A percentile compares a stretch with the other conserved stretches of the same genome.
These are phyloP conservation scores for Fistularia commersonii DNA, from an alignment of 2,797 vertebrate species.

Conservation along the genomic window DNA sequence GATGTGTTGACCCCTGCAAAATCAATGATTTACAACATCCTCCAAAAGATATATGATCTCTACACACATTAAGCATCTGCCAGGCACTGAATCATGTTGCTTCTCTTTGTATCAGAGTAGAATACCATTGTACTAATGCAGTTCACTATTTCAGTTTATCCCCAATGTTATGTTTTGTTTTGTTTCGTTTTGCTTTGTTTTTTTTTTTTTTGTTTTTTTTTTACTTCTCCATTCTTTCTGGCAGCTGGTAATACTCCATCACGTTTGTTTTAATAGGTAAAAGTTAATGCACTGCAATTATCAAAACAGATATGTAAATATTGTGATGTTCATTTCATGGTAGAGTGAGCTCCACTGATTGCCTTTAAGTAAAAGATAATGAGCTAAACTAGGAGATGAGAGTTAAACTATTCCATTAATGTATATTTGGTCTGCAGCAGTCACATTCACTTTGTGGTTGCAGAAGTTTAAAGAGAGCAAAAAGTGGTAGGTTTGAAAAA, in stretches of 20 bases:
- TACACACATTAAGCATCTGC: constrained; percentile 9
- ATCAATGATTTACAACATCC: constrained; percentile 26
- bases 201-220: constrained; percentile 24
- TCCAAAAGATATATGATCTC: constrained; percentile 16
- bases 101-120: constrained; percentile 31
- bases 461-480: too few relatives aligned
- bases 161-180: neutral
- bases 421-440: too few relatives aligned
- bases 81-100: constrained; percentile 13
- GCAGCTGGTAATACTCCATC: constrained; percentile 72
- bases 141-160: constrained; percentile 43
- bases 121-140: constrained; percentile 65
- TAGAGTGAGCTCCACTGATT: constrained; percentile 65
- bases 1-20: constrained; percentile 37
- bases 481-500: too few relatives aligned
- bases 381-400: constrained; percentile 28
- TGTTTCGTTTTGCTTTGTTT: constrained; percentile 24
- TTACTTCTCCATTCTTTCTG: constrained; percentile 48
- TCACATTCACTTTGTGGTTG: too few relatives aligned
- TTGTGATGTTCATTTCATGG: constrained; percentile 47
- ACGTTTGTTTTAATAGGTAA: constrained; percentile 69
- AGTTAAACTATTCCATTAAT: too few relatives aligned
- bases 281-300: constrained; percentile 75
- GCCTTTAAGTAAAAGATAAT: constrained; percentile 76
- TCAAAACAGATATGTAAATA: constrained; percentile 76